Evolutionary conservation across 2,113 vertebrate genomes (phyloP).

Genomic region (Ochotona curzoniae): DNA sequence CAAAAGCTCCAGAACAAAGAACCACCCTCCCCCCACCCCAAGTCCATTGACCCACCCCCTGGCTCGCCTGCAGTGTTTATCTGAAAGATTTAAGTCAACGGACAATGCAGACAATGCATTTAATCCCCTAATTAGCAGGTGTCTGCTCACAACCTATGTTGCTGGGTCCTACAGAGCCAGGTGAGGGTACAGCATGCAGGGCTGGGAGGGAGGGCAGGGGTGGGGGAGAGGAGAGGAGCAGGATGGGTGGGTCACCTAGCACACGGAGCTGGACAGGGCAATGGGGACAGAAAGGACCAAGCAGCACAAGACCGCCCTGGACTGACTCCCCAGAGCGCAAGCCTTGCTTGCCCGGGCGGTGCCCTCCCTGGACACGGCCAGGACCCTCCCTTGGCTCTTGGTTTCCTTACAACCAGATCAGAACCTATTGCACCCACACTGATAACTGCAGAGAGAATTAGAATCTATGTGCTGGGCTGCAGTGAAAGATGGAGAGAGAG

Average conservation of each 20-base stretch:
- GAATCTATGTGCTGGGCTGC: not conserved
- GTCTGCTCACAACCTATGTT: not conserved
- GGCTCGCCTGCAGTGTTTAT: not conserved
- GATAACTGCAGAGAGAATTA: not conserved
- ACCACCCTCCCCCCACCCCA: not conserved
- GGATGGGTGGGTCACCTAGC: too few species aligned
- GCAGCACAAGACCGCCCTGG: too few species aligned
- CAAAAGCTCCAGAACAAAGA: not conserved
- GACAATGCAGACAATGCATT: too few species aligned
- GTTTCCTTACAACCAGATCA: not conserved
- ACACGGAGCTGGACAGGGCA: not conserved
- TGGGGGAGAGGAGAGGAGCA: not conserved
- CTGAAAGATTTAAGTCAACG: constrained; percentile 22
- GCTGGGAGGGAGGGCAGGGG: too few species aligned
- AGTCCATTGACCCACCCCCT: not conserved
- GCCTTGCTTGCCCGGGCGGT: too few species aligned
- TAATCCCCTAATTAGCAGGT: constrained; percentile 43
- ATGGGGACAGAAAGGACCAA: not conserved
- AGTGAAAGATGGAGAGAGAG: not conserved
- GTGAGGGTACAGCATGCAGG: not conserved
- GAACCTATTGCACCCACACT: not conserved
- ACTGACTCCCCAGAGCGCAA: fast-evolving
- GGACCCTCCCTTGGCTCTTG: not conserved
- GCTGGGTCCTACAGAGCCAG: not conserved
- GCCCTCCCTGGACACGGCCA: too few species aligned